Conservation (phyloP, 2,888 invertebrate genomes). For the Meliscaeva auricollis region DNA sequence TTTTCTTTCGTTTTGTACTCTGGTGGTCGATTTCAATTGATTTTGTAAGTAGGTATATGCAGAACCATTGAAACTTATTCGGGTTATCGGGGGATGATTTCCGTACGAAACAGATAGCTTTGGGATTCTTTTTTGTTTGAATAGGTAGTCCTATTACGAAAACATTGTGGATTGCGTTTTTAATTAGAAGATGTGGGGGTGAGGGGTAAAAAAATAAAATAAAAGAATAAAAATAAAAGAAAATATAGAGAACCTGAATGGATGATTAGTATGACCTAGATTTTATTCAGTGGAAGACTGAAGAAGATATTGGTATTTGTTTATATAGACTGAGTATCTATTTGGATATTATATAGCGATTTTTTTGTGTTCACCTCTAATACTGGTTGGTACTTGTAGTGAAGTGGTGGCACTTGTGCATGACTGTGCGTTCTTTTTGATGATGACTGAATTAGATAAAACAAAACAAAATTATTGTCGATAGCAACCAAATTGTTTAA, state of each 20-base stretch:
- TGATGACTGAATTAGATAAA: too few species aligned
- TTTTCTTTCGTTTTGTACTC: conserved; percentile 2
- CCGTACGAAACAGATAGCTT: neutral
- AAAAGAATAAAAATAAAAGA: neutral
- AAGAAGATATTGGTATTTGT: conserved; percentile 48
- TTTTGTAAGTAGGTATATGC: conserved; percentile 34
- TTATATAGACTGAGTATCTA: conserved; percentile 13
- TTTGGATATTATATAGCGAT: neutral
- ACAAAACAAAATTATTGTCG: neutral
- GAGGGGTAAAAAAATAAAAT: neutral
- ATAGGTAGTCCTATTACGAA: conserved; percentile 1
- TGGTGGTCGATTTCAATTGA: conserved; percentile 45
- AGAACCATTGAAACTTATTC: conserved; percentile 42
- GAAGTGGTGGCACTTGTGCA: neutral
- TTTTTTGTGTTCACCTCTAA: neutral
- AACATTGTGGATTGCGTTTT: conserved; percentile 18
- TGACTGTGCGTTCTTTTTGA: neutral
- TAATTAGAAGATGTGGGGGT: conserved; percentile 16
- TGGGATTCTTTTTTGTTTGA: neutral
- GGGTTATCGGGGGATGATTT: conserved; percentile 46
- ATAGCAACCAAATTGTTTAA: neutral
- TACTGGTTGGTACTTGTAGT: neutral
- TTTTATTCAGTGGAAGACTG: conserved; percentile 40
- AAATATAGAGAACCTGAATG: conserved; percentile 5
- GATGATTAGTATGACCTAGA: conserved; percentile 60